phyloP scores from a whole-genome alignment of 2,888 invertebrate species.

The Hemistola chrysoprasaria region DNA sequence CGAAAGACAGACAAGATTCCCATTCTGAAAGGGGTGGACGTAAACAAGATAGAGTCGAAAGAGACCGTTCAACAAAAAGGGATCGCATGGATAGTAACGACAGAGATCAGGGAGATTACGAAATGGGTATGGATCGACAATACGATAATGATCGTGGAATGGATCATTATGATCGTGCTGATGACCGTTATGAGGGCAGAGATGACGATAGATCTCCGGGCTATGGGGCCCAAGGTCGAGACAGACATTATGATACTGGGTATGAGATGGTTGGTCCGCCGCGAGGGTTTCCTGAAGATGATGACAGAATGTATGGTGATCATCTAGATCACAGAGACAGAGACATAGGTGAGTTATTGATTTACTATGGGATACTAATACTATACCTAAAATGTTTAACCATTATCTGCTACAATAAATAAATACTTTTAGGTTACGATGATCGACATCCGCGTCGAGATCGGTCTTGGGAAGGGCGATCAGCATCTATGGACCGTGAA shows the following conservation, averaged over 20 bases:
- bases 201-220: slow-evolving; percentile 73
- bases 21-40: slow-evolving; percentile 74
- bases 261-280: slow-evolving; percentile 74
- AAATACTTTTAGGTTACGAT: slow-evolving; percentile 61
- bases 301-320: slow-evolving; percentile 79
- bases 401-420: no score
- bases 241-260: slow-evolving; percentile 72
- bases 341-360: slow-evolving; percentile 59
- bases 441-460: slow-evolving; percentile 76
- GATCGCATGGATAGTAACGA: slow-evolving; percentile 73
- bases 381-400: no score
- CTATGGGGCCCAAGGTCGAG: slow-evolving; percentile 62
- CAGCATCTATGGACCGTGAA: slow-evolving; percentile 72
- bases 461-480: slow-evolving; percentile 81
- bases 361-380: slow-evolving; percentile 24
- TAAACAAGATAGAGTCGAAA: slow-evolving; percentile 73
- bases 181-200: slow-evolving; percentile 71
- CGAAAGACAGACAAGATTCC: slow-evolving; percentile 72
- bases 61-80: slow-evolving; percentile 76
- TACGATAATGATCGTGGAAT: slow-evolving; percentile 75
- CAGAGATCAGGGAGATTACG: slow-evolving; percentile 74
- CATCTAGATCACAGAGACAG: slow-evolving; percentile 72
- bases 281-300: slow-evolving; percentile 76
- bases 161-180: slow-evolving; percentile 75
- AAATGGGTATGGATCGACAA: slow-evolving; percentile 58